Evolutionary conservation across 2,888 invertebrate genomes (phyloP).

Genomic region (Crioceris asparagi): DNA sequence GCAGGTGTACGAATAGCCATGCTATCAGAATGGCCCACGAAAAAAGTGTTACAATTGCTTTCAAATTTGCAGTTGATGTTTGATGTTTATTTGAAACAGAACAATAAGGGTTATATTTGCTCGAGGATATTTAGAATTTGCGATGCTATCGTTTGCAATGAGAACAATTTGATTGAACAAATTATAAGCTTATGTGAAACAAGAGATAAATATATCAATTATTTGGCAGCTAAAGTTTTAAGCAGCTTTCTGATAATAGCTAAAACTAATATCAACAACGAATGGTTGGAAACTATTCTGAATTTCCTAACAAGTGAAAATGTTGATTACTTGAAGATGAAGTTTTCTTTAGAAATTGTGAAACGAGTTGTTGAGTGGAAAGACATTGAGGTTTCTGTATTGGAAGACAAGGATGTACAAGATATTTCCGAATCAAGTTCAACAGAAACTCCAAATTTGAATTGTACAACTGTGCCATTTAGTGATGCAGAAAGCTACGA

Average conservation of each 20-base stretch:
- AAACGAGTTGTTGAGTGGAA: constrained; percentile 84
- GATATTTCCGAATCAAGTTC: constrained; percentile 28
- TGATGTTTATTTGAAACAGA: constrained; percentile 76
- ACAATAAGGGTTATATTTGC: constrained; percentile 71
- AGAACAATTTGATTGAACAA: constrained; percentile 75
- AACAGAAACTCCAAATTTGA: constrained; percentile 21
- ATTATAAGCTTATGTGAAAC: constrained; percentile 70
- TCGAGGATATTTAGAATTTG: constrained; percentile 69
- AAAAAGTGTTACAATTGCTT: constrained; percentile 63
- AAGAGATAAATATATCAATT: constrained; percentile 70
- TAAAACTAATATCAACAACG: constrained; percentile 68
- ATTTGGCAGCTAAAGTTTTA: constrained; percentile 67
- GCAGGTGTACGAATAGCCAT: constrained; percentile 43
- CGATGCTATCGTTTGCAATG: constrained; percentile 67
- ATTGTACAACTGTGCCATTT: constrained; percentile 51
- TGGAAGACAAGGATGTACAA: constrained; percentile 45
- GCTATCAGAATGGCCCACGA: constrained; percentile 53
- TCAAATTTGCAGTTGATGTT: constrained; percentile 76
- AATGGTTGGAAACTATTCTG: constrained; percentile 68
- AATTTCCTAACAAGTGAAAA: constrained; percentile 59
- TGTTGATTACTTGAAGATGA: constrained; percentile 60
- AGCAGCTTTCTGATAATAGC: constrained; percentile 77
- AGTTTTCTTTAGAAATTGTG: constrained; percentile 74
- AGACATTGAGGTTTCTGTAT: constrained; percentile 70
- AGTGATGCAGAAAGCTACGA: constrained; percentile 75